Base-by-base conservation (phyloP, 2,113 vertebrate genomes). In the Coracopsis vasa region DNA sequence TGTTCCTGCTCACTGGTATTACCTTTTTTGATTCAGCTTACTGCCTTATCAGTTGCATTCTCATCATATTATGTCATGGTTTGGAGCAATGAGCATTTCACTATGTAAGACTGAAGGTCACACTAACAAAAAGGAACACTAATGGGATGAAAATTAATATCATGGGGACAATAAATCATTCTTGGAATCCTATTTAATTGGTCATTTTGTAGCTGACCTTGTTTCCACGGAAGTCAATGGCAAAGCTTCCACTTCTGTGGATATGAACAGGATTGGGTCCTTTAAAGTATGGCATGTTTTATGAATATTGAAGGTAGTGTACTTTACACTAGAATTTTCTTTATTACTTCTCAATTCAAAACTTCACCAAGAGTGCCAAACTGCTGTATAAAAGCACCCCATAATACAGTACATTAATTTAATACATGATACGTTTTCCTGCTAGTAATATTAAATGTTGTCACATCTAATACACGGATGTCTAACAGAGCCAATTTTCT, bases 41-140 rank as follows among this genome's bases (percentile, higher is more conserved):
- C 51, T 81, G 75, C 86, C 35, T 78, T 37, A 64, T 53, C 78
- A 56, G 51, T 51, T 88, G 64, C 54, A 95, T 72, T 90, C 42
- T 80, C 83, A 71, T 41, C 16, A 7, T 88, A 69, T 65, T 64
- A 64, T 29, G 47, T 35, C 13, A n/a, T 4, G 18, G 66, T 91
- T 86, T 86, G 83, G 61, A 97, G 94, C 41, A 64, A 80, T 48
- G 37, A 92, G 48, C 71, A 94, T 90, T 97, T 97, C 87, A 95
- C 60, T 77, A 4, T 50, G 75, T 73, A 88, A 84, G 78, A 78
- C 64, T 90, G 94, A 96, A 96, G 90, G 93, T 92, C 87, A 70
- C 44, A 73, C 66, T 91, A 93, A 92, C 11, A 2, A 82, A 97
- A 92, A 93, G 35, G 28, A 97, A 93, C 51, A 12, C 51, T 96